These are phyloP conservation scores for Archilochus colubris DNA, from an alignment of 2,113 vertebrate species.

Conservation along the genomic window DNA sequence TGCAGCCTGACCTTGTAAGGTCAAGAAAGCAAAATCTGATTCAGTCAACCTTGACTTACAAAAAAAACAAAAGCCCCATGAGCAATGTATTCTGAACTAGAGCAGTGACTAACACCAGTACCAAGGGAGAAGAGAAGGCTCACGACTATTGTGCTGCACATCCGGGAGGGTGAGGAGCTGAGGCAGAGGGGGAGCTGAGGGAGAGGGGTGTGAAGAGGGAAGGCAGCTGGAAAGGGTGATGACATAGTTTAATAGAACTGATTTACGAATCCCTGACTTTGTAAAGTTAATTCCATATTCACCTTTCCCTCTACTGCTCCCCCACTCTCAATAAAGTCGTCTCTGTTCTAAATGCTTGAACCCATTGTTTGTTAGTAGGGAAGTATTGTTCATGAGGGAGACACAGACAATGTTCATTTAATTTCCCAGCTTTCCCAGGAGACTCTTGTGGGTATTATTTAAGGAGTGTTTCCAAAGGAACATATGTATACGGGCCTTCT, in stretches of 20 bases:
- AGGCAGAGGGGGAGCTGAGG: background rate
- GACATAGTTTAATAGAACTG: constrained; percentile 38
- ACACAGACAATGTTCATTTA: constrained; percentile 40
- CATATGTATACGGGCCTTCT: background rate
- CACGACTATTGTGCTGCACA: background rate
- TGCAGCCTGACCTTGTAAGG: background rate
- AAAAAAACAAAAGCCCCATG: background rate
- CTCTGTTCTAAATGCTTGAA: constrained; percentile 44
- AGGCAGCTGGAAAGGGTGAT: constrained; percentile 42
- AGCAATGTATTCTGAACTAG: background rate
- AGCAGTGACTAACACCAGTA: constrained; percentile 29
- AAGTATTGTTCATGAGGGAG: constrained; percentile 64
- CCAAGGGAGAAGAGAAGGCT: background rate
- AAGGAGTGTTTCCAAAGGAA: constrained; percentile 31
- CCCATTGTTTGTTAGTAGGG: constrained; percentile 54
- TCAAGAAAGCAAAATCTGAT: background rate
- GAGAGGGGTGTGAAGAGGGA: background rate
- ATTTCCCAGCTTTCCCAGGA: constrained; percentile 51
- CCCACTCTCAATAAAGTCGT: constrained; percentile 11
- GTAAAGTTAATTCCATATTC: constrained; percentile 50
- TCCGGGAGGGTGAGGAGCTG: background rate
- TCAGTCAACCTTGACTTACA: background rate
- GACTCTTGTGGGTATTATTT: constrained; percentile 3
- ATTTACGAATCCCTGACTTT: constrained; percentile 52
- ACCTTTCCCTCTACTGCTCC: background rate